Base-by-base conservation (phyloP, 2,888 invertebrate genomes). In the Sphinx pinastri region DNA sequence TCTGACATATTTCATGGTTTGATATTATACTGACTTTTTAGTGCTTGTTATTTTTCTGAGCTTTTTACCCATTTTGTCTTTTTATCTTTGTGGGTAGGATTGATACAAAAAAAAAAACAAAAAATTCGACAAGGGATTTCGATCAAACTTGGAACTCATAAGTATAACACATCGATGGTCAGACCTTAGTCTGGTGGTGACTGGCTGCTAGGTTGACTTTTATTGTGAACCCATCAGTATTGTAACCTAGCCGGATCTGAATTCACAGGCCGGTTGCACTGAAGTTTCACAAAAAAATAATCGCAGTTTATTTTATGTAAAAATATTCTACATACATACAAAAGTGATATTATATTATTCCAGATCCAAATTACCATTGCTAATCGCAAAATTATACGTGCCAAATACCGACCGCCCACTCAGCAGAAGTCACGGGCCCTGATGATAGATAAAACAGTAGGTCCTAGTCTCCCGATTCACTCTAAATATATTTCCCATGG, bases 401-500 rank as follows among this genome's bases (percentile, higher is more conserved):
- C 63, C 69, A 73, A 75, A 76, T 74, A 74, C 75, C 71, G 68
- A 52, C 66, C 75, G 70, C 77, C 76, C 71, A 77, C 76, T 54
- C 49, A 16, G 54, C 57, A 52, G 49, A 79, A 81, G 63, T 47
- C 63, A 79, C 75, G 74, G 78, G 75, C 73, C 75, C 75, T 69
- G 70, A 77, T 75, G 77, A 78, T 79, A 79, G 78, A 80, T 73
- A 74, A 74, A 67, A 73, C 75, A 73, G 78, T 76, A 79, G 79
- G 76, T 80, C 79, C 71, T 75, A 79, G 77, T 81, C 80, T 80
- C 79, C 83, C 72, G 78, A 79, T 77, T 75, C 78, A 82, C 79
- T 85, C 82, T 82, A 84, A 84, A 88, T 88, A 85, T 84, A 84
- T 85, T 83, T 83, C 81, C 85, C 84, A 83, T 87, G 85, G 82